Percentiles rank a stretch among this genome's conserved stretches.
phyloP scores from a whole-genome alignment of 2,113 vertebrate species.

The Orycteropus afer region DNA sequence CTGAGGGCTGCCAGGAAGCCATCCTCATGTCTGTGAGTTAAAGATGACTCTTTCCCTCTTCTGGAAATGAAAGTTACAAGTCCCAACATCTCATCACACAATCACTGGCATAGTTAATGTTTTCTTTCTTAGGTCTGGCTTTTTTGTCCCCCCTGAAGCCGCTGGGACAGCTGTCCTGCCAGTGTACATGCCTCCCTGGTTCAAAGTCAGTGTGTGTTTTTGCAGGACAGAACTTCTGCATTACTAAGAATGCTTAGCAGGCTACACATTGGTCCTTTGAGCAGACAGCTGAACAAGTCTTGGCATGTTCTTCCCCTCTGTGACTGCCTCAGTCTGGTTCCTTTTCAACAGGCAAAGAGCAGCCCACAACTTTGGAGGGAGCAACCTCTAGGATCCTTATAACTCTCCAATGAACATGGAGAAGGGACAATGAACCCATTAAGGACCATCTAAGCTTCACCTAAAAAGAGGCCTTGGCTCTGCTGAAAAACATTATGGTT shows the following conservation, averaged over 20 bases:
- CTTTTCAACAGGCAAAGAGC: neutral
- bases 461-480: neutral
- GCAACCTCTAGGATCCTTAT: neutral
- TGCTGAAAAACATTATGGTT: neutral
- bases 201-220: neutral
- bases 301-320: neutral
- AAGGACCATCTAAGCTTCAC: neutral
- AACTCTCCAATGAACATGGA: neutral
- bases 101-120: neutral
- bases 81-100: neutral
- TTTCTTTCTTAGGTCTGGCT: neutral
- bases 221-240: neutral
- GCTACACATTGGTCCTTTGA: no score
- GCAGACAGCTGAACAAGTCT: neutral
- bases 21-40: fast-evolving
- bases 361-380: neutral
- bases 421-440: neutral
- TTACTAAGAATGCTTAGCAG: neutral
- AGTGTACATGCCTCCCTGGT: neutral
- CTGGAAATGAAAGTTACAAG: neutral
- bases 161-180: neutral
- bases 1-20: no score
- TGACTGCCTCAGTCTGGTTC: neutral
- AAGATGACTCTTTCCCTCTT: neutral
- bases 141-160: neutral